phyloP scores from a whole-genome alignment of 2,888 invertebrate species.

The Melolontha melolontha region DNA sequence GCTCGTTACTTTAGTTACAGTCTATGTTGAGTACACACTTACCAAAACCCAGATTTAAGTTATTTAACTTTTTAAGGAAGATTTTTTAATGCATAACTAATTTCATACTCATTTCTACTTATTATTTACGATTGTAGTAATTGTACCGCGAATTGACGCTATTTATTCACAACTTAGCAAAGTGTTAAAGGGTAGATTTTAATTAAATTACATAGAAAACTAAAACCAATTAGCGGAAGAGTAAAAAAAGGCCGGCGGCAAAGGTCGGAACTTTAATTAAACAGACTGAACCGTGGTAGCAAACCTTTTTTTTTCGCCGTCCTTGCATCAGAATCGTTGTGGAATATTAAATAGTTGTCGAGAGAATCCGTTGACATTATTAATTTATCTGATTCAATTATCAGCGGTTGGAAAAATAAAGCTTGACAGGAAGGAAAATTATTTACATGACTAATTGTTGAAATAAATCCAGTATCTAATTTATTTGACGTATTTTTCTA shows the following conservation, averaged over 20 bases:
- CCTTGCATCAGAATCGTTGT: background rate
- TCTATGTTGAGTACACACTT: too few species aligned
- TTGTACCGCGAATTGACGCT: background rate
- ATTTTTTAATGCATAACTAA: too few species aligned
- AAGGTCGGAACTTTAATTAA: constrained; percentile 14
- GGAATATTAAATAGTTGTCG: constrained; percentile 15
- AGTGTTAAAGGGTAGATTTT: background rate
- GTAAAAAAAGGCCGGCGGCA: background rate
- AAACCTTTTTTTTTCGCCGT: constrained; percentile 12
- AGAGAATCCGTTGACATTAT: background rate
- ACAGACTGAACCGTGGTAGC: constrained; percentile 3
- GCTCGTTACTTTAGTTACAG: too few species aligned
- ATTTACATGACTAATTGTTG: too few species aligned
- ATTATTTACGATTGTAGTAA: too few species aligned
- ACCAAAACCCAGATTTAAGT: too few species aligned
- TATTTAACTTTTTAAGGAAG: too few species aligned
- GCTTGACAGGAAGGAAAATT: background rate
- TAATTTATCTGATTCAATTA: constrained; percentile 9
- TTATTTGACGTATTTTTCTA: too few species aligned
- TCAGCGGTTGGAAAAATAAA: background rate
- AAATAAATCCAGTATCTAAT: too few species aligned
- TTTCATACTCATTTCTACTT: too few species aligned
- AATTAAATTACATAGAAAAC: constrained; percentile 20
- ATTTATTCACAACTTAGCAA: constrained; percentile 6
- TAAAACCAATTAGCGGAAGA: constrained; percentile 10